Conservation (phyloP, 2,113 vertebrate species). For the Apteryx mantelli region DNA sequence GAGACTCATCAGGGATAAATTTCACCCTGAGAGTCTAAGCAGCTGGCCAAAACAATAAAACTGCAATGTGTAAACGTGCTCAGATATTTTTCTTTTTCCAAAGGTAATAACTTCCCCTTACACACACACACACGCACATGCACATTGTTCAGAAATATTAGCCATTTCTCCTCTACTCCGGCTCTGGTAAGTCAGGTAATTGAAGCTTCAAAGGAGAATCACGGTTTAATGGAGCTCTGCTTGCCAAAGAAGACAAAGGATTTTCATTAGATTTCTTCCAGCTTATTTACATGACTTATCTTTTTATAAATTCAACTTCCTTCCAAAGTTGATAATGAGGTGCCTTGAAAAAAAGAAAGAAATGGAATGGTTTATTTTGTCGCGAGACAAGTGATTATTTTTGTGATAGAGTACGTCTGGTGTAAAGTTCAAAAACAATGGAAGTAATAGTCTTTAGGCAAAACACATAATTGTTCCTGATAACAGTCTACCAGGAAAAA, state of each 20-base stretch:
- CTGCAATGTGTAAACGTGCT: constrained; percentile 19
- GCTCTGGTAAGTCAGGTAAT: constrained; percentile 57
- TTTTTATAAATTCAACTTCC: constrained; percentile 71
- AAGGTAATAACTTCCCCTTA: not conserved
- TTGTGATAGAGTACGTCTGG: constrained; percentile 58
- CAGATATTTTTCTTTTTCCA: not conserved
- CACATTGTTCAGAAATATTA: constrained; percentile 42
- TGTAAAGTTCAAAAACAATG: constrained; percentile 60
- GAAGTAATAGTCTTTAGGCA: constrained; percentile 45
- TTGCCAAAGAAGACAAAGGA: constrained; percentile 67
- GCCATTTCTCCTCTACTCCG: constrained; percentile 2
- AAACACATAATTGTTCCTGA: constrained; percentile 18
- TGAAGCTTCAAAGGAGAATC: constrained; percentile 72
- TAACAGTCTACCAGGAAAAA: not conserved
- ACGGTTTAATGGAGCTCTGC: constrained; percentile 15
- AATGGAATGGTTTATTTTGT: constrained; percentile 56
- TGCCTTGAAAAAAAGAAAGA: constrained; percentile 52
- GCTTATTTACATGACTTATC: constrained; percentile 68
- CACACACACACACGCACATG: not conserved
- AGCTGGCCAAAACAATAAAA: constrained; percentile 50
- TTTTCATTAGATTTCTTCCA: constrained; percentile 64
- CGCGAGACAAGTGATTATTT: constrained; percentile 52
- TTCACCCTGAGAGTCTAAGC: constrained; percentile 1
- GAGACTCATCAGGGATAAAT: not conserved
- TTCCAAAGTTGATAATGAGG: constrained; percentile 65